Base-by-base conservation (phyloP, 2,797 vertebrate genomes). In the Acanthurus leucopareius region DNA sequence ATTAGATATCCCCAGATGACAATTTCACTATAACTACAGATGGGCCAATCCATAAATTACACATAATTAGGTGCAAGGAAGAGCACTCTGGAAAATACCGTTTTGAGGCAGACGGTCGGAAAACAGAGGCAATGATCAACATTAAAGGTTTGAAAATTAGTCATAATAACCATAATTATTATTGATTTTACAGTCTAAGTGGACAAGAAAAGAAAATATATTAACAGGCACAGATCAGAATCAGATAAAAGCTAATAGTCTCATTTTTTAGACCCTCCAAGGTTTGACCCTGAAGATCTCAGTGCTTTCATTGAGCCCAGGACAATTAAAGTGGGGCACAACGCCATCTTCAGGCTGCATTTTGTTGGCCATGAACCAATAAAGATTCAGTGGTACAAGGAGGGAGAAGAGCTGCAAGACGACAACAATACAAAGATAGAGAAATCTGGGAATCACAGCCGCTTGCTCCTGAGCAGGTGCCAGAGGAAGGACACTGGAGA, bases 31-130 rank as follows among this genome's bases (percentile, higher is more conserved):
- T 96, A 25, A 89, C 91, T 72, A 95, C 95, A 86, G 92, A 97
- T 0, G 95, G 97, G 1, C 73, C 94, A 0, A 78, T 86, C 57
- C 96, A 95, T 85, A 96, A 93, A 83, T 91, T 97, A 54, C 76
- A 91, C 54, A 95, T 97, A 72, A 70, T 81, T 51, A 90, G 66
- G 1, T 96, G 91, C 19, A 83, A 89, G 10, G 96, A 95, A 42
- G 89, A 94, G 49, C 93, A 97, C 75, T 92, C 95, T 48, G 97
- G 97, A 66, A 96, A 92, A 89, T 97, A 97, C 59, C 93, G 94
- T 32, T 98, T 97, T 91, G 95, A 95, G 73, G 95, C 94, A 3
- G 96, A 96, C 42, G 95, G 94, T 48, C 85, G 95, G 28, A 96
- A 96, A 93, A 97, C 96, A 9, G 94, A 96, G 84, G 96, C 96